Percentiles rank a stretch among this genome's conserved stretches.
Conservation (phyloP, 2,113 vertebrate species). For the Cyanocitta stelleri region DNA sequence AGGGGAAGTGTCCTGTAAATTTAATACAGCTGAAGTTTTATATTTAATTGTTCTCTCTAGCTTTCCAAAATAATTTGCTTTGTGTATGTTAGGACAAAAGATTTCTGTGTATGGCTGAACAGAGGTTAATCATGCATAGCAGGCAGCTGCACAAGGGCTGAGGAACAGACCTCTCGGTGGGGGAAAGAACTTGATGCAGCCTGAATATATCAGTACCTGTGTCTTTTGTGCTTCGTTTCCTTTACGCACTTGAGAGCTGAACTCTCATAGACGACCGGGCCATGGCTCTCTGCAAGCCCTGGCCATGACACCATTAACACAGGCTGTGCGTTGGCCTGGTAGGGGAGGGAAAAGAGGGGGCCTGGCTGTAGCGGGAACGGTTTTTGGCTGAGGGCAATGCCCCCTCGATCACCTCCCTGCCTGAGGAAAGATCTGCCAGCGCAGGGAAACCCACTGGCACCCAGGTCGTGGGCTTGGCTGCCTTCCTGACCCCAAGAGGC, state of each 20-base stretch:
- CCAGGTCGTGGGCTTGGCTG: not conserved
- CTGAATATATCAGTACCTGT: slow-evolving; percentile 76
- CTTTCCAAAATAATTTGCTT: slow-evolving; percentile 99
- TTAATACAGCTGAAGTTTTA: slow-evolving; percentile 76
- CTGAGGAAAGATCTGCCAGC: not conserved
- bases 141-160: slow-evolving; percentile 78
- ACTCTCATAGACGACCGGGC: not conserved
- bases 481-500: not conserved
- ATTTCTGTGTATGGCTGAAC: slow-evolving; percentile 89
- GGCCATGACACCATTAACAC: not conserved
- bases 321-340: accelerated
- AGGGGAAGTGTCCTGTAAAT: slow-evolving; percentile 57
- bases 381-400: not conserved
- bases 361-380: accelerated
- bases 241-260: not conserved
- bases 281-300: not conserved
- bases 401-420: not conserved
- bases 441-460: not conserved
- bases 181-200: slow-evolving; percentile 48
- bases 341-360: not conserved
- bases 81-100: slow-evolving; percentile 94
- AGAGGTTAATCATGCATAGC: slow-evolving; percentile 88
- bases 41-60: slow-evolving; percentile 79
- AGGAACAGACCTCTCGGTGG: slow-evolving; percentile 73
- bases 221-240: slow-evolving; percentile 17